Percentiles rank a stretch among this genome's conserved stretches.
phyloP scores from a whole-genome alignment of 2,797 vertebrate species.

The Danio kyathit region DNA sequence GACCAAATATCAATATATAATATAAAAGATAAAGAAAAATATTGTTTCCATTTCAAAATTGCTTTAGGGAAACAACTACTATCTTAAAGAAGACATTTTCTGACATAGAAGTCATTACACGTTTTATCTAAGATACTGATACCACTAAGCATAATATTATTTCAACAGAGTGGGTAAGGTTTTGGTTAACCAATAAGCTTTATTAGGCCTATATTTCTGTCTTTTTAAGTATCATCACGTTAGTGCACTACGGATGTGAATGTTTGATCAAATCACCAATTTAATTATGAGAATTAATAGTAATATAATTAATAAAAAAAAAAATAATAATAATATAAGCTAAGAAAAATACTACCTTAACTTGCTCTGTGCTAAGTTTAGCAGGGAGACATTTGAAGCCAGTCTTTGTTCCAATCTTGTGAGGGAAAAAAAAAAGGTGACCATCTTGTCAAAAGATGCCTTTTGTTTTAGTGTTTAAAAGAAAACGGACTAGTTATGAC shows the following conservation, averaged over 20 bases:
- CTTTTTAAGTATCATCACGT: not conserved
- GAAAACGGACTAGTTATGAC: slow-evolving; percentile 44
- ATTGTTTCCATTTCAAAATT: too few relatives aligned
- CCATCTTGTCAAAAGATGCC: slow-evolving; percentile 44
- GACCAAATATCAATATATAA: too few relatives aligned
- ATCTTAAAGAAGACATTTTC: too few relatives aligned
- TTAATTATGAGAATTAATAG: not conserved
- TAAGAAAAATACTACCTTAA: slow-evolving; percentile 12
- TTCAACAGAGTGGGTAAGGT: too few relatives aligned
- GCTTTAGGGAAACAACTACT: too few relatives aligned
- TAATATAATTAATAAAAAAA: too few relatives aligned
- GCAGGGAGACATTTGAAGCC: not conserved
- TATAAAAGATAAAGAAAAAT: too few relatives aligned
- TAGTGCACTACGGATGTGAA: not conserved
- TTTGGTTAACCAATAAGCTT: slow-evolving; percentile 6
- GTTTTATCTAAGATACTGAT: too few relatives aligned
- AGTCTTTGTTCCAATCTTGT: slow-evolving; percentile 36
- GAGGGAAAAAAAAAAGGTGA: not conserved
- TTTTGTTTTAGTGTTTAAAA: slow-evolving; percentile 39
- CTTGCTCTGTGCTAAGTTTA: slow-evolving; percentile 25
- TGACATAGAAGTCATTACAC: too few relatives aligned
- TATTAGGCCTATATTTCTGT: not conserved
- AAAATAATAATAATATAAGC: not conserved
- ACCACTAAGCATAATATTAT: too few relatives aligned
- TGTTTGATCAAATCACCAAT: slow-evolving; percentile 7